phyloP scores from a whole-genome alignment of 2,797 vertebrate genomes.

The Melanotaenia pygmaea region DNA sequence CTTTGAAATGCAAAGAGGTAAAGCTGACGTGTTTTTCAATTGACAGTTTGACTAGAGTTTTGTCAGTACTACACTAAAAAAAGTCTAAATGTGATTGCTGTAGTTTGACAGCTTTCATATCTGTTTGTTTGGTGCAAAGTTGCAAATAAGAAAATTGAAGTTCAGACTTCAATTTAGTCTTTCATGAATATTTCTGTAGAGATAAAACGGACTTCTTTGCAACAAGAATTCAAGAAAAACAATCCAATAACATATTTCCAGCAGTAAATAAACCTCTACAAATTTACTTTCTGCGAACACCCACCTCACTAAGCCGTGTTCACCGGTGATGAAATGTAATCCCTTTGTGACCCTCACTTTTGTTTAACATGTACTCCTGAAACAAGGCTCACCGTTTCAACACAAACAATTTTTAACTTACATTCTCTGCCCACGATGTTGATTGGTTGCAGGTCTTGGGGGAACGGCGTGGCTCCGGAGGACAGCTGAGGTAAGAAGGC shows the following conservation, averaged over 20 bases:
- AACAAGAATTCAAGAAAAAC: not conserved
- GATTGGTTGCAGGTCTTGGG: constrained; percentile 86
- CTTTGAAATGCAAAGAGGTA: not conserved
- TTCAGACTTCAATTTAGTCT: not conserved
- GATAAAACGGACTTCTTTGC: not conserved
- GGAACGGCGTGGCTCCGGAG: constrained; percentile 80
- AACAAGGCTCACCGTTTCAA: constrained; percentile 49
- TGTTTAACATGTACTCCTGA: constrained; percentile 24
- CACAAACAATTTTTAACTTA: constrained; percentile 63
- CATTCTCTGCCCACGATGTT: constrained; percentile 79
- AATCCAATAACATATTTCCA: not conserved
- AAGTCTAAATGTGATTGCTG: not conserved
- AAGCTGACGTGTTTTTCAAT: not conserved
- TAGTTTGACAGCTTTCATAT: not conserved
- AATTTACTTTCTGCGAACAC: constrained; percentile 24
- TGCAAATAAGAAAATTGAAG: not conserved
- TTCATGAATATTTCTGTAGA: not conserved
- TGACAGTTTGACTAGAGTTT: not conserved
- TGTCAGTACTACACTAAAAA: not conserved
- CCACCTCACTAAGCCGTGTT: constrained; percentile 2
- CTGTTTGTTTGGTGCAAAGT: not conserved
- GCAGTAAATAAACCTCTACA: constrained; percentile 20
- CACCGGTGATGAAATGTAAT: constrained; percentile 13
- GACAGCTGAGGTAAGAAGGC: constrained; percentile 70
- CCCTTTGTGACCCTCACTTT: constrained; percentile 22